These are phyloP conservation scores for Xiphydria camelus DNA, from an alignment of 2,888 invertebrate genomes.

Conservation along the genomic window DNA sequence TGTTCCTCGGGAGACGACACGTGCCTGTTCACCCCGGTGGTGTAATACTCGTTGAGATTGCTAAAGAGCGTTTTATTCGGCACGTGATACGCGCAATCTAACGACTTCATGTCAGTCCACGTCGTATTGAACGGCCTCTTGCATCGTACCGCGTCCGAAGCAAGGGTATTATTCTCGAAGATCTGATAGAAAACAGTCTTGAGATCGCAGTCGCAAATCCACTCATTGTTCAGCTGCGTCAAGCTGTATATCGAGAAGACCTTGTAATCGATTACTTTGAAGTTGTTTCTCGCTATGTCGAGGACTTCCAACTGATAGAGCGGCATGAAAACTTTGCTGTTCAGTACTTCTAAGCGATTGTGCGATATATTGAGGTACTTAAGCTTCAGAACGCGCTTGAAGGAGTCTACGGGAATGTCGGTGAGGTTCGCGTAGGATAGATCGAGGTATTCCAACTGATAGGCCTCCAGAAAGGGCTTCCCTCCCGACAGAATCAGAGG, in stretches of 20 bases:
- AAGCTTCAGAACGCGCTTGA: constrained; percentile 8
- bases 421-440: constrained; percentile 12
- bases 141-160: constrained; percentile 10
- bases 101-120: constrained; percentile 10
- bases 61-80: constrained; percentile 15
- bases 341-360: constrained; percentile 11
- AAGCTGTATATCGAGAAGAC: constrained; percentile 16
- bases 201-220: constrained; percentile 14
- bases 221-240: constrained; percentile 13
- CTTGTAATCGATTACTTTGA: constrained; percentile 16
- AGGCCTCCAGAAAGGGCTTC: constrained; percentile 11
- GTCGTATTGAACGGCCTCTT: constrained; percentile 5
- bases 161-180: constrained; percentile 12
- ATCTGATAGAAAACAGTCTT: constrained; percentile 14
- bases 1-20: constrained; percentile 7
- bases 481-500: constrained; percentile 5
- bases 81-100: constrained; percentile 10
- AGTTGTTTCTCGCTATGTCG: constrained; percentile 13
- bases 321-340: constrained; percentile 12
- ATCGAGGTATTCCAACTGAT: constrained; percentile 13
- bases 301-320: constrained; percentile 12
- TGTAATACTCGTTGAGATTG: constrained; percentile 12
- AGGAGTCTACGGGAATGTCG: constrained; percentile 8
- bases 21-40: constrained; percentile 10
- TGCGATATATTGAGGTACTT: constrained; percentile 13